Conservation (phyloP, 2,797 vertebrate species). For the Neopelma chrysocephalum region DNA sequence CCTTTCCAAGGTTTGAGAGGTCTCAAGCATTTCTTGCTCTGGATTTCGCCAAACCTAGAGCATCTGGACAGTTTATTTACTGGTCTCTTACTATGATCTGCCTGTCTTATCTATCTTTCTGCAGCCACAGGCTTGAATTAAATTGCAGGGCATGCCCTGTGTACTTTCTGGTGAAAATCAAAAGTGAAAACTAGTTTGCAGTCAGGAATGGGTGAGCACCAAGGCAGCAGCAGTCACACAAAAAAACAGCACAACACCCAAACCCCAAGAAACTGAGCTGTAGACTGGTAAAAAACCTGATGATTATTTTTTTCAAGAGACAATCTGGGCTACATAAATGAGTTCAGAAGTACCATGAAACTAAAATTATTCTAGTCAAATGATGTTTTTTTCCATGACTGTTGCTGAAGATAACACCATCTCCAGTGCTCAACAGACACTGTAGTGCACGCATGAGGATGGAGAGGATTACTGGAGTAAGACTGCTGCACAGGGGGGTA, state of each 20-base stretch:
- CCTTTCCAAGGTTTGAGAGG: background rate
- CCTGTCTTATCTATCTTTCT: background rate
- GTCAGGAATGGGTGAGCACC: background rate
- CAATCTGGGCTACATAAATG: background rate
- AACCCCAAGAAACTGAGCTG: background rate
- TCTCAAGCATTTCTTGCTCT: background rate
- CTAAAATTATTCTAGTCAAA: background rate
- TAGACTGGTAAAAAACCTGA: background rate
- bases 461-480: background rate
- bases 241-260: background rate
- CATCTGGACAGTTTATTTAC: background rate
- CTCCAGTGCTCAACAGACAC: background rate
- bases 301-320: background rate
- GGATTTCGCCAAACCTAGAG: background rate
- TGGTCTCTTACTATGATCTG: background rate
- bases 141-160: background rate
- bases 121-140: background rate
- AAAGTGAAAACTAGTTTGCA: background rate
- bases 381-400: background rate
- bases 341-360: background rate
- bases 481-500: background rate
- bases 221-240: background rate
- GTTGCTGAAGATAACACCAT: background rate
- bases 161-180: background rate
- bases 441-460: accelerated